Base-by-base conservation (phyloP, 2,113 vertebrate species). In the Rhea pennata region DNA sequence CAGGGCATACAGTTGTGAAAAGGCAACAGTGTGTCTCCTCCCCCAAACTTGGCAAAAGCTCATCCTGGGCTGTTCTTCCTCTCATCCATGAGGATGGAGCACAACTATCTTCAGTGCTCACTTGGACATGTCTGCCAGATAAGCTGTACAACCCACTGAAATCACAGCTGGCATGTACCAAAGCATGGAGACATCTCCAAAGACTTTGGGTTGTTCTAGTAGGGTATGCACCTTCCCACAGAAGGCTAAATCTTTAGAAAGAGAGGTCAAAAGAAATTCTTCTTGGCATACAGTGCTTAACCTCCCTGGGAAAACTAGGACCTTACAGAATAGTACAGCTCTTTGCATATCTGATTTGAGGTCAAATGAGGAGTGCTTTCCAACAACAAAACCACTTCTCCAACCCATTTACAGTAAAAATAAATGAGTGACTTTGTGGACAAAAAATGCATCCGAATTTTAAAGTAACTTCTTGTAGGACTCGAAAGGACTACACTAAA, bases 121-220 rank as follows among this genome's bases (percentile, higher is more conserved):
- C 33, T 33, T n/a, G 70, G 74, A 65, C 53, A 36, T 24, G 16
- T 6, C 1, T 7, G 9, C 59, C 82, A 42, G 31, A 36, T 26
- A 44, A 46, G 39, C 5, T 11, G 19, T 11, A 44, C 26, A 29
- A 19, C 64, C 29, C 65, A n/a, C 0, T 0, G 58, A 26, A 46
- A 48, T 15, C 15, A 1, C 2, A 59, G 65, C 0, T 74, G 65
- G 48, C 33, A 16, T 2, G 42, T 6, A 23, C 31, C 80, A 62
- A 48, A 66, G 51, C 51, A 79, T 27, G 40, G 31, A 4, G 5
- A 29, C 31, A 15, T 17, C 77, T n/a, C 61, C 81, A 42, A 62
- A 83, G 6, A 2, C 33, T 40, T 24, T 76, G 7, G 7, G 23
- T 29, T 27, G 33, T 48, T 59, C 33, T 64, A 27, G 11, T 8